Evolutionary conservation across 2,888 invertebrate species (phyloP), one percentile per base, ranked within the genome.

Genomic region (Cephus spinipes): DNA sequence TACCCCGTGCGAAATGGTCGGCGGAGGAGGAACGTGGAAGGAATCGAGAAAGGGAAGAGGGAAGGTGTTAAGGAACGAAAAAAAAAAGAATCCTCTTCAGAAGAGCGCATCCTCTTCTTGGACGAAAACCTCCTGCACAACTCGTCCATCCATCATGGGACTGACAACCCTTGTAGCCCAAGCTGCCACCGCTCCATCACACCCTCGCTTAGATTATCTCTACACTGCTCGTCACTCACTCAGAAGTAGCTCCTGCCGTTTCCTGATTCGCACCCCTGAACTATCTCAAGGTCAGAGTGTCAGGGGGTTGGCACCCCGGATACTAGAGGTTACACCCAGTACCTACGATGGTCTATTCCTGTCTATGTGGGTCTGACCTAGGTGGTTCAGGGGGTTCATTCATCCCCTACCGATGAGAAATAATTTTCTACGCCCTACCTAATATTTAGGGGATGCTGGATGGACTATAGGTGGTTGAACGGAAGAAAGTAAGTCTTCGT

Each of bases 151-250:
- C 84, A 88, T 88, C 88, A 88, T 83, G 81, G 68, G 76, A 76
- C 85, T 81, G 87, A 87, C 87, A 85, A 82, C 81, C 79, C 81
- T 80, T 79, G 86, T 82, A 84, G 83, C 81, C 84, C 81, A 80
- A 85, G 82, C 84, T 85, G 86, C 84, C 85, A 83, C 79, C 85
- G 84, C 84, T 86, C 85, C 85, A 88, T 88, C 88, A 84, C 82
- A 55, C 77, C 79, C 83, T 79, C 82, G 85, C 84, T 86, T 86
- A 87, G 84, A 88, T 88, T 88, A 88, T 87, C 85, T 85, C 77
- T 81, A 79, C 79, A 82, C 81, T 78, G 76, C 71, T 76, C 83
- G 81, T 76, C 80, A 77, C 81, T 76, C 79, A 77, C 77, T 74
- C 76, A 40, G 76, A 81, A 81, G 79, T 83, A 82, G 79, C 82